Base-by-base conservation (phyloP, 2,113 vertebrate species). In the Alosa alosa region DNA sequence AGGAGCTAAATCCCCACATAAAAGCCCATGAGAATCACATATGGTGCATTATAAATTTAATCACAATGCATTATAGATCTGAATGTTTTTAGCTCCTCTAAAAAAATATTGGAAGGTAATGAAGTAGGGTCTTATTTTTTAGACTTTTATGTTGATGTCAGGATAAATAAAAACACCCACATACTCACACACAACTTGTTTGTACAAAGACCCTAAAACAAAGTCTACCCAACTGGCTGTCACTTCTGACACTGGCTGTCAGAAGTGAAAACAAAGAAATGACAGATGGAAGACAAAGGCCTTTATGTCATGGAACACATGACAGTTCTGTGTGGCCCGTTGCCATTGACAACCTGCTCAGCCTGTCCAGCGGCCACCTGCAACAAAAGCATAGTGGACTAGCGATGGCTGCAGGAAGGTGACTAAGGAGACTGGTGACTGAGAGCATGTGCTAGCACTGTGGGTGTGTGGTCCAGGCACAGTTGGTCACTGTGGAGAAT, bases 41-140 rank as follows among this genome's bases (percentile, higher is more conserved):
- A 78, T 78, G 72, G 72, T 78, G 72, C 72, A 78, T 36, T 78
- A 3, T 78, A 39, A 39, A 36, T 78, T 72, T 78, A 78, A 60
- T 60, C 55, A 22, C 18, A 60, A 22, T 22, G 55, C 55, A 60
- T 60, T 22, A 60, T 60, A 60, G 55, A 60, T 60, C 55, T 60
- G 55, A 60, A 60, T 60, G 6, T 22, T 3, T 60, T 60, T 22
- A 22, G 20, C 55, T 60, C 13, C 15, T 20, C 18, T 52, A 44
- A 44, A 44, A 13, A 52, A 52, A 17, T 52, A 7, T 60, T 20
- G 4, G 55, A 60, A 78, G 31, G 36, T 5, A 68, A 39, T 78
- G 11, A 4, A 78, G 39, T 78, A 6, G 13, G 72, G 72, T 78
- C 72, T 78, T 60, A 60, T 20, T 60, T 60, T 22, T 20, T 22